phyloP scores from a whole-genome alignment of 2,797 vertebrate species.

The Ispidina lecontei region DNA sequence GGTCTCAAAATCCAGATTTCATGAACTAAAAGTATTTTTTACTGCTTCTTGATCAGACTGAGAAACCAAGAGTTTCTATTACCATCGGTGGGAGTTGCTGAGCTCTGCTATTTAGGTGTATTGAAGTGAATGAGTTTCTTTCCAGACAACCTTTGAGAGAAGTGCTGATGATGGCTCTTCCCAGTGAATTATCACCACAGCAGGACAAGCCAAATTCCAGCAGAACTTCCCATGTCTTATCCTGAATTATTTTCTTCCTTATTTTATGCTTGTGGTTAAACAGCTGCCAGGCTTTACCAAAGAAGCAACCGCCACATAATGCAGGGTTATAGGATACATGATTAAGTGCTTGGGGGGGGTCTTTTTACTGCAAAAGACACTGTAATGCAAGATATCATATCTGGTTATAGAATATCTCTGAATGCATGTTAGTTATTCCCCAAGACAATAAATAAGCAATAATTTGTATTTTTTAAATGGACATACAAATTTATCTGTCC shows the following conservation, averaged over 20 bases:
- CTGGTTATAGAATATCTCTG: neutral
- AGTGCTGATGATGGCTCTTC: fast-evolving
- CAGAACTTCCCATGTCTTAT: neutral
- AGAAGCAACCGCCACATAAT: neutral
- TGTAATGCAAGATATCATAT: neutral
- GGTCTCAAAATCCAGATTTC: neutral
- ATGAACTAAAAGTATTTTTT: neutral
- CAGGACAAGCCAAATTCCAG: conserved; percentile 4
- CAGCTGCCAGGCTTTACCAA: conserved; percentile 22
- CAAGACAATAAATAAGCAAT: neutral
- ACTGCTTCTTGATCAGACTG: neutral
- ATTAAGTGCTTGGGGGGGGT: neutral
- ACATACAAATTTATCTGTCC: neutral
- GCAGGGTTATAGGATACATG: neutral
- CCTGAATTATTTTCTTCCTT: neutral
- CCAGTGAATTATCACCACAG: neutral
- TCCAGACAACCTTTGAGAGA: neutral
- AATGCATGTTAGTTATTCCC: neutral
- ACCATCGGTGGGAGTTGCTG: neutral
- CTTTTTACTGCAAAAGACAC: neutral
- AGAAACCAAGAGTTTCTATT: neutral
- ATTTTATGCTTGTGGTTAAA: conserved; percentile 30
- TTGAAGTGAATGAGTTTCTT: neutral
- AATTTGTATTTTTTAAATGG: neutral
- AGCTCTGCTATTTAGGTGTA: neutral